These are phyloP conservation scores for Machimus atricapillus DNA, from an alignment of 2,888 invertebrate species.

Conservation along the genomic window DNA sequence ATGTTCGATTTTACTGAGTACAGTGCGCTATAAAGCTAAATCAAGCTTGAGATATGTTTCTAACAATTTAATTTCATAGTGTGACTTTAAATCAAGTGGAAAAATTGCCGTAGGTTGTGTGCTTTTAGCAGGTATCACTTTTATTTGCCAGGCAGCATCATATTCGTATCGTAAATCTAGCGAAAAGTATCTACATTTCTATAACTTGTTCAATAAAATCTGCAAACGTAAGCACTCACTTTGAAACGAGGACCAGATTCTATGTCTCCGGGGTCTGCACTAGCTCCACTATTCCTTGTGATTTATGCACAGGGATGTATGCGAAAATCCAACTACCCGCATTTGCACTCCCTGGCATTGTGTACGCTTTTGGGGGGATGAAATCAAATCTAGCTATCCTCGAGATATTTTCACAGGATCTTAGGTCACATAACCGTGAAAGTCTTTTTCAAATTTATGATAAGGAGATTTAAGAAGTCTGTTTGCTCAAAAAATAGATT, in stretches of 20 bases:
- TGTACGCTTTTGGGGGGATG: background rate
- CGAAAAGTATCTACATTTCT: background rate
- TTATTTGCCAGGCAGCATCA: background rate
- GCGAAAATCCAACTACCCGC: constrained; percentile 10
- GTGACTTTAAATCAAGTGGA: background rate
- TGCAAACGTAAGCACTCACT: background rate
- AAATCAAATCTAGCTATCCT: constrained; percentile 22
- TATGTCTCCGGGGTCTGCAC: background rate
- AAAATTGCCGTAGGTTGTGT: background rate
- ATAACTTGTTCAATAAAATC: background rate
- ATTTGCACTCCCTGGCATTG: constrained; percentile 3
- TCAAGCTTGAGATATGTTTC: background rate
- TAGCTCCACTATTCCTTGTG: background rate
- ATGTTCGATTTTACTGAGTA: background rate
- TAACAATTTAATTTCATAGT: background rate
- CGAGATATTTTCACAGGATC: constrained; percentile 19
- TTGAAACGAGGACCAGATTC: background rate
- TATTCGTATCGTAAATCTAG: background rate
- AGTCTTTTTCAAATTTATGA: constrained; percentile 44
- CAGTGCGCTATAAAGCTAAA: background rate
- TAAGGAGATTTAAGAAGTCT: constrained; percentile 32
- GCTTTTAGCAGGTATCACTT: background rate
- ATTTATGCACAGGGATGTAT: background rate
- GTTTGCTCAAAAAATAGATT: constrained; percentile 13
- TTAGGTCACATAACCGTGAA: constrained; percentile 30